Evolutionary conservation across 2,888 invertebrate species (phyloP).

Genomic region (Parnassius orleans): DNA sequence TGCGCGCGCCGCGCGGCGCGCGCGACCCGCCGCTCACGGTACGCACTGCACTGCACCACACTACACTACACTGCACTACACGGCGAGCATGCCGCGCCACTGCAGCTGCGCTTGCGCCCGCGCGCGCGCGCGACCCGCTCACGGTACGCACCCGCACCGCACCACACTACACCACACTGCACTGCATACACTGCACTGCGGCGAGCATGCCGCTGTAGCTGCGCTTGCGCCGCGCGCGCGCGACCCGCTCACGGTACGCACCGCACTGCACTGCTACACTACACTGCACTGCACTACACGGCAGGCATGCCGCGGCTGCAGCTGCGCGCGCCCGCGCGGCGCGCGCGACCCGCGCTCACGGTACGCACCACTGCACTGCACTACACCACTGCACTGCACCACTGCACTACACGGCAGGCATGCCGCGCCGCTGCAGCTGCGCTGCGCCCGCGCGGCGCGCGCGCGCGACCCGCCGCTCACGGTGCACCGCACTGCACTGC

Average conservation of each 20-base stretch:
- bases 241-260: slow-evolving; percentile 50
- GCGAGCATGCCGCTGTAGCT: slow-evolving; percentile 62
- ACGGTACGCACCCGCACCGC: slow-evolving; percentile 39
- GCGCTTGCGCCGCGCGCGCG: no score
- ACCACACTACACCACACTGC: neutral
- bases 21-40: slow-evolving; percentile 54
- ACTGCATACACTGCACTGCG: slow-evolving; percentile 33
- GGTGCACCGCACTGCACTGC: slow-evolving; percentile 28
- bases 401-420: slow-evolving; percentile 38
- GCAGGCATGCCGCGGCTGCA: no score
- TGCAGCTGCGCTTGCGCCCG: slow-evolving; percentile 55
- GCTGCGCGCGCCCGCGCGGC: no score
- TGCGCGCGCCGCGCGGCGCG: slow-evolving; percentile 58
- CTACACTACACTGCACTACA: neutral
- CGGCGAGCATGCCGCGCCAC: no score
- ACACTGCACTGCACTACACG: neutral
- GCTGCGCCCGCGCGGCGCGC: slow-evolving; percentile 56
- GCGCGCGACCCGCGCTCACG: no score
- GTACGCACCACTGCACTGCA: no score
- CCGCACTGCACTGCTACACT: no score
- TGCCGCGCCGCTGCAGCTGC: slow-evolving; percentile 59
- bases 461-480: slow-evolving; percentile 50
- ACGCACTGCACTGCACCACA: neutral
- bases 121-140: slow-evolving; percentile 55
- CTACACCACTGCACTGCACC: neutral